A percentile compares a stretch with the other conserved stretches of the same genome.
These are phyloP conservation scores for Globodera rostochiensis DNA, from an alignment of 1,140 invertebrate genomes.

Conservation along the genomic window DNA sequence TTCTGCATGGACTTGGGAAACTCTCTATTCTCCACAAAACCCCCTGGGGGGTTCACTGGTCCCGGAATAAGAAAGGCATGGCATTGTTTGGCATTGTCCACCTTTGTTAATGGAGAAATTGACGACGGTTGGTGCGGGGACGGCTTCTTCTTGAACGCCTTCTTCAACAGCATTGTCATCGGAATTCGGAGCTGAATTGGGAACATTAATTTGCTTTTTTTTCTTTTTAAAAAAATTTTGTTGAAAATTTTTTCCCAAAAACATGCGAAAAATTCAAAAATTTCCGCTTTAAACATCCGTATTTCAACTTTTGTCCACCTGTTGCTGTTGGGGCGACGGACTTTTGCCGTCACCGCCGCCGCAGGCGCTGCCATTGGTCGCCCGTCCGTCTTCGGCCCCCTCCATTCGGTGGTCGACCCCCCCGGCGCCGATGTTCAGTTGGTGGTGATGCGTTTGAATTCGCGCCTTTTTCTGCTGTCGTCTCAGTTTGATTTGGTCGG, in stretches of 20 bases:
- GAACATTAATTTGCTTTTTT: not conserved
- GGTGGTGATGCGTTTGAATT: conserved; percentile 14
- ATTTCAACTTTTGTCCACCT: not conserved
- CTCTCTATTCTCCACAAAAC: too few species aligned
- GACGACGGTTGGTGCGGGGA: not conserved
- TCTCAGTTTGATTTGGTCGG: conserved; percentile 52
- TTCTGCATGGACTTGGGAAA: too few species aligned
- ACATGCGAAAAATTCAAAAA: too few species aligned
- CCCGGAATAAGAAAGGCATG: too few species aligned
- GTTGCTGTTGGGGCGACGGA: not conserved
- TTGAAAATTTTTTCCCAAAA: too few species aligned
- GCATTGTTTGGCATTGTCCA: not conserved
- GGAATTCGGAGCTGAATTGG: not conserved
- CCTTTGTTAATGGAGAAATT: not conserved
- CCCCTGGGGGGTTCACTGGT: too few species aligned
- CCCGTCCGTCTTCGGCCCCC: not conserved
- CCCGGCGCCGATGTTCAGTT: conserved; percentile 3
- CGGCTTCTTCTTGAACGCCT: not conserved
- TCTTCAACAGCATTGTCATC: not conserved
- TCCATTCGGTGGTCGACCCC: conserved; percentile 9
- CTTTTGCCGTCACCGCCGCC: not conserved
- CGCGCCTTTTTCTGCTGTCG: conserved; percentile 53
- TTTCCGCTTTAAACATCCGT: not conserved
- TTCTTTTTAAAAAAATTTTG: too few species aligned
- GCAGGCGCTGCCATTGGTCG: not conserved